Evolutionary conservation across 2,113 vertebrate genomes (phyloP).

Genomic region (Capra hircus): DNA sequence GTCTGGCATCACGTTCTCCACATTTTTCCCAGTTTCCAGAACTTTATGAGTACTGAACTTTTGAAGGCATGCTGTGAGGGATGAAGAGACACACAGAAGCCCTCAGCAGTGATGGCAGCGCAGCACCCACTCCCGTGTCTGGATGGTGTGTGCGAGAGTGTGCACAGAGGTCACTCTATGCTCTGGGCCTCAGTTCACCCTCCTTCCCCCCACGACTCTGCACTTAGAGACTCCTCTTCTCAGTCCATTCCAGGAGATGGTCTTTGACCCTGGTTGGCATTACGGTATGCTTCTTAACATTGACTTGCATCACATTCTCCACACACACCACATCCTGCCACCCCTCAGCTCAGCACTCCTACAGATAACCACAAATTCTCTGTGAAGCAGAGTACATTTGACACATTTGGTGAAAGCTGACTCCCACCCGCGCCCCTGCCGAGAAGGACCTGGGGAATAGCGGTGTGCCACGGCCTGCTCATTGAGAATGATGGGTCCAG

Average conservation of each 20-base stretch:
- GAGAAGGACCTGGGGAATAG: not conserved
- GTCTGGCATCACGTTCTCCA: not conserved
- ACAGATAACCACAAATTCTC: not conserved
- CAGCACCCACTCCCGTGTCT: not conserved
- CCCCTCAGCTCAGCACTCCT: not conserved
- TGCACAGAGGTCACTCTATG: not conserved
- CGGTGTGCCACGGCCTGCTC: not conserved
- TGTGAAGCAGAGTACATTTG: not conserved
- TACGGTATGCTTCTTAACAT: not conserved
- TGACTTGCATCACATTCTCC: not conserved
- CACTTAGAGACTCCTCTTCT: not conserved
- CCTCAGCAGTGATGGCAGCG: not conserved
- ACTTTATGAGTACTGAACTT: not conserved
- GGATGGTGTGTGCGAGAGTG: rapidly evolving
- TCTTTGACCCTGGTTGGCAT: not conserved
- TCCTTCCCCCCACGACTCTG: not conserved
- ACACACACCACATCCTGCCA: not conserved
- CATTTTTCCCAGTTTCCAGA: not conserved
- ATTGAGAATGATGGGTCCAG: not conserved
- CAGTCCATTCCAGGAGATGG: not conserved
- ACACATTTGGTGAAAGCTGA: not conserved
- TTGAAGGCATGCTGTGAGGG: not conserved
- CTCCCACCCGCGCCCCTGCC: not conserved
- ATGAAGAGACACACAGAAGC: not conserved
- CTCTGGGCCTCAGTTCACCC: not conserved